Percentiles rank a stretch among this genome's conserved stretches.
Evolutionary conservation across 1,140 invertebrate species (phyloP).

Genomic region (Brachionus paranguensis): DNA sequence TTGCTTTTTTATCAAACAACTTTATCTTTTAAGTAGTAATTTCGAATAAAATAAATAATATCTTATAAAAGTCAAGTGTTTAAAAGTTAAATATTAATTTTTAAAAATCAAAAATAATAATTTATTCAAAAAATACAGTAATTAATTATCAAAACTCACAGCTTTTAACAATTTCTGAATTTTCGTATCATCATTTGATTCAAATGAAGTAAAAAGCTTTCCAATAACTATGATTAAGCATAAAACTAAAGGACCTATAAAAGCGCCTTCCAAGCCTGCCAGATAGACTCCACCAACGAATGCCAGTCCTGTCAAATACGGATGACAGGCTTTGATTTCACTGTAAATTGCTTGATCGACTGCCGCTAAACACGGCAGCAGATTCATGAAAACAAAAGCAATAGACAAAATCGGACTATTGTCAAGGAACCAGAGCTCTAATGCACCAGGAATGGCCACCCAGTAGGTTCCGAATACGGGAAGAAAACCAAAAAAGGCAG

Average conservation of each 20-base stretch:
- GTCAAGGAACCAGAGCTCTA: constrained; percentile 88
- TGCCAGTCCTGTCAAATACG: constrained; percentile 87
- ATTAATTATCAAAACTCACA: neutral
- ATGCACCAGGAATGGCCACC: constrained; percentile 80
- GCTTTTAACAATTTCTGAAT: neutral
- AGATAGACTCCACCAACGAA: constrained; percentile 97
- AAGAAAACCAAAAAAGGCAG: constrained; percentile 81
- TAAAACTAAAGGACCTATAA: constrained; percentile 85
- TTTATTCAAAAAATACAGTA: neutral
- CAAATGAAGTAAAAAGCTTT: neutral
- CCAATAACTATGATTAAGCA: constrained; percentile 70
- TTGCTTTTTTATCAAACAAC: too few species aligned
- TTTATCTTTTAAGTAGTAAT: too few species aligned
- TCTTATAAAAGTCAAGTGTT: neutral
- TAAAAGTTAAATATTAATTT: neutral
- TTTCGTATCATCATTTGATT: neutral
- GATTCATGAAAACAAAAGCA: constrained; percentile 72
- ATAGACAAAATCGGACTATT: constrained; percentile 67
- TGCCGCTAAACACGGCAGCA: constrained; percentile 72
- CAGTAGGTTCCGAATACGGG: constrained; percentile 83
- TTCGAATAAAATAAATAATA: too few species aligned
- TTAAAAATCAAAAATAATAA: neutral
- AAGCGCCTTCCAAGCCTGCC: constrained; percentile 87
- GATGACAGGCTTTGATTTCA: constrained; percentile 68
- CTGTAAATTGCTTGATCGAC: constrained; percentile 91